A percentile compares a stretch with the other conserved stretches of the same genome.
Evolutionary conservation across 1,140 invertebrate genomes (phyloP).

Genomic region (Drosophila bocqueti): DNA sequence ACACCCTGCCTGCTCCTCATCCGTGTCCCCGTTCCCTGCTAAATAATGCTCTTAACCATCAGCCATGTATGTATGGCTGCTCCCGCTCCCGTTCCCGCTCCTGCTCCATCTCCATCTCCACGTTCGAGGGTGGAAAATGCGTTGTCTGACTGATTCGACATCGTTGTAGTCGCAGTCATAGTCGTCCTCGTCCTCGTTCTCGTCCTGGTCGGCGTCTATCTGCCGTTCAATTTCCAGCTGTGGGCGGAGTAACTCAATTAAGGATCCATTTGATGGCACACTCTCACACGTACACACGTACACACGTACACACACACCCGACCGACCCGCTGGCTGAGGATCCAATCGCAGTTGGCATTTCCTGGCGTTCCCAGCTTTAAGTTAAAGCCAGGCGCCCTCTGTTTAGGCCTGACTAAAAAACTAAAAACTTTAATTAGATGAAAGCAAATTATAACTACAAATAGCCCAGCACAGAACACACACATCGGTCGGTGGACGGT

Average conservation of each 20-base stretch:
- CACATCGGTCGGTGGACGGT: neutral
- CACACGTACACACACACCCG: neutral
- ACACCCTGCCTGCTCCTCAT: slow-evolving; percentile 24
- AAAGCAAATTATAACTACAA: slow-evolving; percentile 67
- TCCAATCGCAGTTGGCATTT: slow-evolving; percentile 8
- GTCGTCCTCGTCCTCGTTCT: no score
- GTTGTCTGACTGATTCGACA: slow-evolving; percentile 58
- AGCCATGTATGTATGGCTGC: slow-evolving; percentile 45
- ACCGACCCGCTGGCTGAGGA: slow-evolving; percentile 1
- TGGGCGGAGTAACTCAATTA: slow-evolving; percentile 85
- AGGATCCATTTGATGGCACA: slow-evolving; percentile 84
- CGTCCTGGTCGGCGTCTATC: slow-evolving; percentile 41
- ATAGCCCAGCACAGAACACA: slow-evolving; percentile 33
- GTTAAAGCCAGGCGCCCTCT: slow-evolving; percentile 6
- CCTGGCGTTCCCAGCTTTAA: slow-evolving; percentile 19
- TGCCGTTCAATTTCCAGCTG: slow-evolving; percentile 59
- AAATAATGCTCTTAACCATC: slow-evolving; percentile 81
- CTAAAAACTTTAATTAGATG: slow-evolving; percentile 58
- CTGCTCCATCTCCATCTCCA: neutral
- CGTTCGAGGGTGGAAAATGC: slow-evolving; percentile 66
- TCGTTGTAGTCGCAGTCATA: slow-evolving; percentile 31
- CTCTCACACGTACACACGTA: slow-evolving; percentile 47
- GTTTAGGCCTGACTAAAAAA: slow-evolving; percentile 23
- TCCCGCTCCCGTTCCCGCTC: neutral
- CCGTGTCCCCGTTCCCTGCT: slow-evolving; percentile 37